Evolutionary conservation across 2,797 vertebrate genomes (phyloP).

Genomic region (Halcyon smyrnensis): DNA sequence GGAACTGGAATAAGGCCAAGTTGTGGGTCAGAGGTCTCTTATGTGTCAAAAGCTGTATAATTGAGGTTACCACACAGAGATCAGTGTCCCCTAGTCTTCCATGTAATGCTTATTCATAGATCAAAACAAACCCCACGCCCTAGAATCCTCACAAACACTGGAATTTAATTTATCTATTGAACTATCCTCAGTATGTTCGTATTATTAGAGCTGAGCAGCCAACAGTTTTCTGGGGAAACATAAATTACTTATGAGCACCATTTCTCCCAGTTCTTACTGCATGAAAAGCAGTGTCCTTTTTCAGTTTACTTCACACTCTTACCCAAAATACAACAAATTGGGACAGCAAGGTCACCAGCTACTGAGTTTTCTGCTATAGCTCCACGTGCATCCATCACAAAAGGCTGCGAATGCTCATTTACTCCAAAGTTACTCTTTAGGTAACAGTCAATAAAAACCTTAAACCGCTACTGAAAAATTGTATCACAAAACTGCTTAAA

Average conservation of each 20-base stretch:
- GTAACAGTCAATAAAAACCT: slow-evolving; percentile 53
- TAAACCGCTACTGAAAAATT: slow-evolving; percentile 29
- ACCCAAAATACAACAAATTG: background rate
- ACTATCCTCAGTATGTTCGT: background rate
- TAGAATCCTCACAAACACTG: background rate
- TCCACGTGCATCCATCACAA: background rate
- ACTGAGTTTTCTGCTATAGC: background rate
- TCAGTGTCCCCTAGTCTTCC: background rate
- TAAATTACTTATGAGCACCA: background rate
- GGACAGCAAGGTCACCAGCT: background rate
- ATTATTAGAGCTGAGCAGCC: background rate
- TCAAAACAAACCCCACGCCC: background rate
- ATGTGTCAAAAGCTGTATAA: background rate
- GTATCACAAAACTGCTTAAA: slow-evolving; percentile 8
- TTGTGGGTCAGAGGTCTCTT: background rate
- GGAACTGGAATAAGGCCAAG: background rate
- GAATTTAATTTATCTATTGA: background rate
- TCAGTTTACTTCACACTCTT: background rate
- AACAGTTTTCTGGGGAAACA: background rate
- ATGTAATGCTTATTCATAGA: background rate
- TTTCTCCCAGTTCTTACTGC: background rate
- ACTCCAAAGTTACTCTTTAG: slow-evolving; percentile 31
- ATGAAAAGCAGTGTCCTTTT: background rate
- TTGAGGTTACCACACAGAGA: background rate
- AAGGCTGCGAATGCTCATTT: background rate